These are phyloP conservation scores for Petrosia ficiformis DNA, from an alignment of 37 sponge, comb jelly and placozoan genomes.

Conservation along the genomic window DNA sequence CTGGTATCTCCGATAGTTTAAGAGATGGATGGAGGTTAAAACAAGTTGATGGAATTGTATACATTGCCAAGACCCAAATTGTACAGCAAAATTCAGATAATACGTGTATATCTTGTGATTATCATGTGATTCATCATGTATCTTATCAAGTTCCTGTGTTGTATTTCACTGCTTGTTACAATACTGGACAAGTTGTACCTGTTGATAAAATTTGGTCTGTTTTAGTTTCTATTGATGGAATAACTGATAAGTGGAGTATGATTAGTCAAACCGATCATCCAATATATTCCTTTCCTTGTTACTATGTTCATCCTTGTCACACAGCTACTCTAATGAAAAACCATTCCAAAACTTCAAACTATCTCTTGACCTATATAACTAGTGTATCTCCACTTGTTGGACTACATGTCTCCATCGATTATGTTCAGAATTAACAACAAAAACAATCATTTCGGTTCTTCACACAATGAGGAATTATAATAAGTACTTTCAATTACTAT, in stretches of 20 bases:
- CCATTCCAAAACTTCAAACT: background rate
- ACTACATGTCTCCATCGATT: conserved; percentile 39
- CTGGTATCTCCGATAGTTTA: conserved; percentile 38
- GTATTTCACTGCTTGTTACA: conserved; percentile 68
- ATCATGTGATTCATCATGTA: conserved; percentile 77
- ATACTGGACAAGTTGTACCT: conserved; percentile 51
- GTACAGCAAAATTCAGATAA: background rate
- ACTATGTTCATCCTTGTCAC: conserved; percentile 89
- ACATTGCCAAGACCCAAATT: background rate
- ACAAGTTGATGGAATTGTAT: background rate
- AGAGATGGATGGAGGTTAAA: conserved; percentile 67
- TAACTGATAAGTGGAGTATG: conserved; percentile 46
- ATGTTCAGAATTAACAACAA: conserved; percentile 6
- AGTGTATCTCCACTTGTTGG: conserved; percentile 59
- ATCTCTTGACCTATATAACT: conserved; percentile 66
- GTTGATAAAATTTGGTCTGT: conserved; percentile 75
- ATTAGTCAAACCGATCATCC: conserved; percentile 91
- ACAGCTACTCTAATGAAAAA: conserved; percentile 72
- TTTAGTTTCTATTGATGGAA: conserved; percentile 14
- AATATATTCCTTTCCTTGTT: conserved; percentile 69
- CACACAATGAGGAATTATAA: too few species aligned
- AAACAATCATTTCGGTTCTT: too few species aligned
- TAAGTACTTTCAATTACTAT: too few species aligned
- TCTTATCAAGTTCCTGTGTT: conserved; percentile 89
- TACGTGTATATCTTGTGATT: conserved; percentile 35